Conservation (phyloP, 2,888 invertebrate genomes). For the Cephus sareptanus region DNA sequence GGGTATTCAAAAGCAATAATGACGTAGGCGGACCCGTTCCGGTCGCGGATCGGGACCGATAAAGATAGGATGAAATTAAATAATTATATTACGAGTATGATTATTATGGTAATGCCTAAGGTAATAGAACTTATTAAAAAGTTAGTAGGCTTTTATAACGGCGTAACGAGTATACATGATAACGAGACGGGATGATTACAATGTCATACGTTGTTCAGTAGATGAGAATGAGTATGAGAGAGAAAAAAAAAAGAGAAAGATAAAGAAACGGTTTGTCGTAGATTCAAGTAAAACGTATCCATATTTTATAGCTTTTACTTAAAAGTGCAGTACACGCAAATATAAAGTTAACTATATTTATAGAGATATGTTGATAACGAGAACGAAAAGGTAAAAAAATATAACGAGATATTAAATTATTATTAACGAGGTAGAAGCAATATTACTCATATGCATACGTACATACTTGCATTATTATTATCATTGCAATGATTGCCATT, state of each 20-base stretch:
- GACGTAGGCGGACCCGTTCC: conserved; percentile 54
- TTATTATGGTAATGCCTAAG: conserved; percentile 6
- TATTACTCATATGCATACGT: conserved; percentile 10
- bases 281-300: conserved; percentile 42
- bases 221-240: not conserved
- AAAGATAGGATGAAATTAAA: conserved; percentile 29
- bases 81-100: conserved; percentile 10
- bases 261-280: conserved; percentile 17
- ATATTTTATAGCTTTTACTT: conserved; percentile 62
- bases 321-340: conserved; percentile 40
- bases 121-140: not conserved
- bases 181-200: not conserved
- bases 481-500: conserved; percentile 2
- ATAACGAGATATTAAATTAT: conserved; percentile 14
- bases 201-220: not conserved
- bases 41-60: conserved; percentile 35
- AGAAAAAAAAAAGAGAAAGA: conserved; percentile 1
- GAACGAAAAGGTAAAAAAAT: conserved; percentile 19
- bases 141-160: conserved; percentile 5
- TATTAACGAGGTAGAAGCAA: conserved; percentile 21
- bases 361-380: conserved; percentile 55
- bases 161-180: not conserved
- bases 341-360: conserved; percentile 64
- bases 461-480: conserved; percentile 7
- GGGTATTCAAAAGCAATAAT: conserved; percentile 65